Percentiles rank a stretch among this genome's conserved stretches.
Evolutionary conservation across 2,888 invertebrate species (phyloP).

Genomic region (Capitulum mitella): DNA sequence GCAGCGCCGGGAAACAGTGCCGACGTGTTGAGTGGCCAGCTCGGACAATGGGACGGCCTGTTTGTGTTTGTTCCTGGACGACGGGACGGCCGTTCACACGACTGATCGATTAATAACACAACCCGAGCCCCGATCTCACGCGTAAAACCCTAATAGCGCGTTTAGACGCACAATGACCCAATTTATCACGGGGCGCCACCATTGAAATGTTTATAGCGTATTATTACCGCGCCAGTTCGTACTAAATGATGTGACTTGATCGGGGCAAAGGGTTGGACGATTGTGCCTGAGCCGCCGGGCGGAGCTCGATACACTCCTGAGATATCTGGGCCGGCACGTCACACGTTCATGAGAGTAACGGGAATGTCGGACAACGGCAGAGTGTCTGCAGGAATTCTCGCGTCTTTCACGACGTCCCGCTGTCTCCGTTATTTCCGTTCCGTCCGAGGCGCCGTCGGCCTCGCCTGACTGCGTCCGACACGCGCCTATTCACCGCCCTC

Average conservation of each 20-base stretch:
- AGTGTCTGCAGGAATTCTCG: not conserved
- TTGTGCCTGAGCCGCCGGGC: too few relatives aligned
- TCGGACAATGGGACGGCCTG: not conserved
- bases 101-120: not conserved
- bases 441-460: not conserved
- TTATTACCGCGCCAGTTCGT: slow-evolving; percentile 1
- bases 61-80: not conserved
- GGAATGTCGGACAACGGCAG: not conserved
- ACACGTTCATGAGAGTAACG: not conserved
- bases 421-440: not conserved
- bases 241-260: not conserved
- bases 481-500: not conserved
- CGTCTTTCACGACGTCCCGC: not conserved
- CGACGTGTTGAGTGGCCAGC: not conserved
- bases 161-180: slow-evolving; percentile 14
- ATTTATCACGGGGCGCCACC: not conserved
- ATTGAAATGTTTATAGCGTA: slow-evolving; percentile 16
- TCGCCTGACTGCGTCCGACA: not conserved
- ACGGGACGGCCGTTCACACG: not conserved
- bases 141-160: slow-evolving; percentile 9
- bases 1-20: too few relatives aligned
- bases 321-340: not conserved
- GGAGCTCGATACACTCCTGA: not conserved
- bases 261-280: not conserved
- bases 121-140: not conserved